Percentiles rank a stretch among this genome's conserved stretches.
Conservation (phyloP, 2,888 invertebrate genomes). For the Macrosiphum euphorbiae region DNA sequence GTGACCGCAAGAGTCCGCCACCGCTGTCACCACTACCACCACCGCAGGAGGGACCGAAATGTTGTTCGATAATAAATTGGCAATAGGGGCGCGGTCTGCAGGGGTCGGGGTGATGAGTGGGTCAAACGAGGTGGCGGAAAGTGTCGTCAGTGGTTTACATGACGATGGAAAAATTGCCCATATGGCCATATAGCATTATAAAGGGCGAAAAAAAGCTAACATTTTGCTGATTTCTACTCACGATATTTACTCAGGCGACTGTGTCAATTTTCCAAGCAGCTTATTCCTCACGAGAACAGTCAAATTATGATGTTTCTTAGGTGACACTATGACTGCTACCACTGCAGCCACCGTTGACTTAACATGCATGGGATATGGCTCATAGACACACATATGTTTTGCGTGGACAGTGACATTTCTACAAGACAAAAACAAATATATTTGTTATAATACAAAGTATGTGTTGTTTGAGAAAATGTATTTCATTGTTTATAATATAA, state of each 20-base stretch:
- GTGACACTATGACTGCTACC: neutral
- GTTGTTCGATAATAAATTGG: slow-evolving; percentile 42
- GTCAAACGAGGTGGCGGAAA: neutral
- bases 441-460: neutral
- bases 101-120: neutral
- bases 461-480: neutral
- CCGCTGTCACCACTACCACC: neutral
- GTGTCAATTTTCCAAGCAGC: neutral
- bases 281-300: neutral
- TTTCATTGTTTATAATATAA: neutral
- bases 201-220: neutral
- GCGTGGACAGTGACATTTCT: neutral
- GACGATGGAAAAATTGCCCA: neutral
- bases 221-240: neutral
- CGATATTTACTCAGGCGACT: neutral
- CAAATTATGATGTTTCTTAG: neutral
- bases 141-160: neutral
- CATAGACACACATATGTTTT: neutral
- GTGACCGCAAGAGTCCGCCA: neutral
- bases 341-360: neutral
- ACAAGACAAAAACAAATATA: neutral
- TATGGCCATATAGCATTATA: too few species aligned
- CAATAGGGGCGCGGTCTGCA: neutral
- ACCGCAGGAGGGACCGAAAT: neutral
- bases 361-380: neutral